phyloP scores from a whole-genome alignment of 2,797 vertebrate species.

The Neosilurus hyrtlii region DNA sequence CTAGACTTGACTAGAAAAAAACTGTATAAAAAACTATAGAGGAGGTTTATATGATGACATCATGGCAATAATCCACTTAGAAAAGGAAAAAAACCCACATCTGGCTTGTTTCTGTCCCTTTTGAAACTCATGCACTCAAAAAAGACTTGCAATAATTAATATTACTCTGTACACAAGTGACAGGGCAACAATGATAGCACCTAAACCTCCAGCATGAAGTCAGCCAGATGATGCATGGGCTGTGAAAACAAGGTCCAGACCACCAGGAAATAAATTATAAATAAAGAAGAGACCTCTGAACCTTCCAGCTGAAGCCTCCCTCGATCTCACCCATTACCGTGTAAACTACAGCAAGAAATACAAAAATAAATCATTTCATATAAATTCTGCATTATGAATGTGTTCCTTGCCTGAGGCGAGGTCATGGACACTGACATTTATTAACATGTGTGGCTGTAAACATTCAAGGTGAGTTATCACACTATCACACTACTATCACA shows the following conservation, averaged over 20 bases:
- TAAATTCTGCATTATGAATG: not conserved
- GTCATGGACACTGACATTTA: constrained; percentile 13
- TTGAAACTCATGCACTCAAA: not conserved
- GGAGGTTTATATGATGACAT: not conserved
- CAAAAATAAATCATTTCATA: constrained; percentile 1
- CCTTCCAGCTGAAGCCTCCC: constrained; percentile 29
- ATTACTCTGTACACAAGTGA: constrained; percentile 62
- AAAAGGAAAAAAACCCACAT: not conserved
- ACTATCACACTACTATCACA: no score
- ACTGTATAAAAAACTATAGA: not conserved
- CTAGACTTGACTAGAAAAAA: not conserved
- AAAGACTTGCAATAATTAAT: constrained; percentile 40
- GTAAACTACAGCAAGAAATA: constrained; percentile 20
- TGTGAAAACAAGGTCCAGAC: constrained; percentile 63
- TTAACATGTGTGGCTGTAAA: not conserved
- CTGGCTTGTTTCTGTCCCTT: not conserved
- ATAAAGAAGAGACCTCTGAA: constrained; percentile 54
- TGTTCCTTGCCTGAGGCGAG: not conserved
- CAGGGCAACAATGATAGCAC: constrained; percentile 65
- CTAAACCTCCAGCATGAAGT: constrained; percentile 50
- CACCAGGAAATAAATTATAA: constrained; percentile 61
- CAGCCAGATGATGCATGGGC: constrained; percentile 54
- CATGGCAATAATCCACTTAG: not conserved
- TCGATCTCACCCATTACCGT: not conserved
- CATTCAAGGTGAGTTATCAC: constrained; percentile 4